phyloP scores from a whole-genome alignment of 30 jellyfish, hydroid and myxozoan genomes.

The Aurelia sp. region DNA sequence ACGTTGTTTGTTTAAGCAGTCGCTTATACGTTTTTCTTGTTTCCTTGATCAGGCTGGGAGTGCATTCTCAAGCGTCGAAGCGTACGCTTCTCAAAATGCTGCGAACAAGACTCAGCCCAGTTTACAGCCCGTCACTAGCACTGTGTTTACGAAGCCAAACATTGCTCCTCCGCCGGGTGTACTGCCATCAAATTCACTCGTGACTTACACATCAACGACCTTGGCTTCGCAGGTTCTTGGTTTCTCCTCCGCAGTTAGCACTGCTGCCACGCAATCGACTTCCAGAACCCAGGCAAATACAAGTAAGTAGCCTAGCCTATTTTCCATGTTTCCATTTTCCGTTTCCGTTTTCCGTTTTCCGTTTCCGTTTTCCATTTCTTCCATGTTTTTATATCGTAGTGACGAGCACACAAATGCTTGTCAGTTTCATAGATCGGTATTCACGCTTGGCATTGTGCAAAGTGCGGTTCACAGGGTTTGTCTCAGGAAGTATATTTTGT shows the following conservation, averaged over 20 bases:
- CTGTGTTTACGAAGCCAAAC: constrained; percentile 44
- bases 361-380: too few relatives aligned
- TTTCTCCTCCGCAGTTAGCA: constrained; percentile 34
- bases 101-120: constrained; percentile 42
- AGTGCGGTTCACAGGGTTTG: too few relatives aligned
- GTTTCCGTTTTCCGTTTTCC: too few relatives aligned
- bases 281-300: constrained; percentile 52
- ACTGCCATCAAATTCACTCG: constrained; percentile 67
- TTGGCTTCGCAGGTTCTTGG: constrained; percentile 77
- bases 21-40: not conserved
- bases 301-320: constrained; percentile 20
- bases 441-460: too few relatives aligned
- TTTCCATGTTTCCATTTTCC: too few relatives aligned
- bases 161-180: constrained; percentile 83
- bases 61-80: constrained; percentile 54
- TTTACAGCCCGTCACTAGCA: constrained; percentile 23
- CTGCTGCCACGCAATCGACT: constrained; percentile 51
- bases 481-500: too few relatives aligned
- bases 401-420: too few relatives aligned
- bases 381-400: too few relatives aligned
- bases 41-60: constrained; percentile 22
- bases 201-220: constrained; percentile 67
- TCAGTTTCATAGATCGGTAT: too few relatives aligned
- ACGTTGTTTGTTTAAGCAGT: too few relatives aligned
- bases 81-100: constrained; percentile 32